Conservation (phyloP, 2,888 invertebrate species). For the Sussaba pulchella region DNA sequence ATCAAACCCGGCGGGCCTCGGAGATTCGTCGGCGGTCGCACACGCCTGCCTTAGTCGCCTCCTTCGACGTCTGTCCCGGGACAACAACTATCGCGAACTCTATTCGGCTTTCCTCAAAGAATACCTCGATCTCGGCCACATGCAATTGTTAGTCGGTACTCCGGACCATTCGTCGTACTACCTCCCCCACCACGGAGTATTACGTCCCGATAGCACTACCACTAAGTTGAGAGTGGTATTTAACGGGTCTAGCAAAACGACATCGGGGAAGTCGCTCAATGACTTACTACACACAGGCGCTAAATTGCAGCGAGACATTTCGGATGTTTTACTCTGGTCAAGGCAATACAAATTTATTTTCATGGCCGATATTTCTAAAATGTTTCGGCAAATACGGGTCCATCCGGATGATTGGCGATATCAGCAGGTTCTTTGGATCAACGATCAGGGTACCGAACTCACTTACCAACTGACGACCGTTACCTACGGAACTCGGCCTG, state of each 20-base stretch:
- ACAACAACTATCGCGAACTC: slow-evolving; percentile 3
- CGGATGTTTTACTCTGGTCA: too few species aligned
- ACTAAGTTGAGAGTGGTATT: slow-evolving; percentile 78
- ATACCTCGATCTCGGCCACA: slow-evolving; percentile 49
- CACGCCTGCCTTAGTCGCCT: slow-evolving; percentile 21
- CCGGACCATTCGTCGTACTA: background rate
- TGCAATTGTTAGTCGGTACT: slow-evolving; percentile 16
- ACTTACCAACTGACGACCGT: slow-evolving; percentile 37
- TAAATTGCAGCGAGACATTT: too few species aligned
- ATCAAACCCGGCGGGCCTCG: background rate
- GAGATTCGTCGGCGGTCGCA: slow-evolving; percentile 27
- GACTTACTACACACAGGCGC: too few species aligned
- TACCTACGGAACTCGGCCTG: slow-evolving; percentile 43
- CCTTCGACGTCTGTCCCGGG: background rate
- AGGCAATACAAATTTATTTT: too few species aligned
- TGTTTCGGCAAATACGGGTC: slow-evolving; percentile 21
- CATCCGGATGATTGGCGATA: slow-evolving; percentile 64
- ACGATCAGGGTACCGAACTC: background rate
- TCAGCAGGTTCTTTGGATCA: slow-evolving; percentile 78
- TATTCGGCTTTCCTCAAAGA: slow-evolving; percentile 45
- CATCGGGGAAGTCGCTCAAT: slow-evolving; percentile 72
- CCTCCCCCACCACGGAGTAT: slow-evolving; percentile 71
- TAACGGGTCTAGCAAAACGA: slow-evolving; percentile 73
- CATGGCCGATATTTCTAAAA: background rate
- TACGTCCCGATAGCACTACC: slow-evolving; percentile 74